Conservation (phyloP, 2,797 vertebrate genomes). For the Apogon talboti region DNA sequence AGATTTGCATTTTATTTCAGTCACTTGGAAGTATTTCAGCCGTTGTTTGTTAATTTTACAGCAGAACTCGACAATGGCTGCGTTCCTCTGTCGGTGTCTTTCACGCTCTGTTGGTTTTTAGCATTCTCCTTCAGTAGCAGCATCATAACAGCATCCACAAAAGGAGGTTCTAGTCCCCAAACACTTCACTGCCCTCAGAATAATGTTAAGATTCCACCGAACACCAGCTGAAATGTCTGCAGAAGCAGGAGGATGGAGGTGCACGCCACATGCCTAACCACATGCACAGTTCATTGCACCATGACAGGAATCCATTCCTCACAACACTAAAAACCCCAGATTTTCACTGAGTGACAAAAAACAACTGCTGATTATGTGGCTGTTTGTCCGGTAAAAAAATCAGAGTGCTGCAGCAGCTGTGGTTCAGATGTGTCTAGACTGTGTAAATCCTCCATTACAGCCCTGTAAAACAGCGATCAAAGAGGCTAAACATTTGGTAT, state of each 20-base stretch:
- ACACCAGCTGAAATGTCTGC: not conserved
- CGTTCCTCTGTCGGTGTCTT: conserved; percentile 2
- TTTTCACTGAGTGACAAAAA: conserved; percentile 36
- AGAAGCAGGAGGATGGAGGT: conserved; percentile 18
- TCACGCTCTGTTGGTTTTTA: too few species aligned
- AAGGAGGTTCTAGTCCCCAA: too few species aligned
- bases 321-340: conserved; percentile 29
- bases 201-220: conserved; percentile 16
- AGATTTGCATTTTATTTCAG: not conserved
- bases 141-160: not conserved
- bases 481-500: conserved; percentile 15
- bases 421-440: conserved; percentile 59
- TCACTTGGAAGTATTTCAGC: not conserved
- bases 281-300: conserved; percentile 23
- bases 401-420: conserved; percentile 30
- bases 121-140: not conserved
- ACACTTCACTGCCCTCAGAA: not conserved
- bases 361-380: conserved; percentile 54
- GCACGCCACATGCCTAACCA: conserved; percentile 16
- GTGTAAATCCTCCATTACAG: conserved; percentile 51
- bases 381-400: conserved; percentile 24
- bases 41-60: conserved; percentile 1
- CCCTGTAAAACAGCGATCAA: conserved; percentile 54
- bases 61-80: not conserved
- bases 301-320: conserved; percentile 48